Evolutionary conservation across 1,140 invertebrate genomes (phyloP).

Genomic region (Pogonomyrmex californicus): DNA sequence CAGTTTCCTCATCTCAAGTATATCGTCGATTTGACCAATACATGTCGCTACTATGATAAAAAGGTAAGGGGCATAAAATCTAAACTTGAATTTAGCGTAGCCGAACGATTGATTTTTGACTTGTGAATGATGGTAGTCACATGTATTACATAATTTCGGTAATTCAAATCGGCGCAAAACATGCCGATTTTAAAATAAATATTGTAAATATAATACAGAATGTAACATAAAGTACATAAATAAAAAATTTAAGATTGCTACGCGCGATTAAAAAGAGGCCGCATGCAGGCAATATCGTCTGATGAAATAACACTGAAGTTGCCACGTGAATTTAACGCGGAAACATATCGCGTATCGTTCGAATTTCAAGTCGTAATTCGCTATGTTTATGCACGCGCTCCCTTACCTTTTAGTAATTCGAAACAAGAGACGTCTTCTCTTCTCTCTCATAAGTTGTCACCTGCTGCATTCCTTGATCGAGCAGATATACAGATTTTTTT

Average conservation of each 20-base stretch:
- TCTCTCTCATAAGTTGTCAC: conserved; percentile 47
- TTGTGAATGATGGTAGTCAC: neutral
- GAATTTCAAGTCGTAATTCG: conserved; percentile 50
- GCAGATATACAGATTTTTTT: conserved; percentile 64
- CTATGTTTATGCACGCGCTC: conserved; percentile 28
- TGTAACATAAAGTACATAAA: neutral
- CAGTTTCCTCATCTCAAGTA: conserved; percentile 88
- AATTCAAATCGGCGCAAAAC: neutral
- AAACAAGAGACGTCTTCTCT: conserved; percentile 42
- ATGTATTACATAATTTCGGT: neutral
- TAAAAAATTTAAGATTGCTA: conserved; percentile 16
- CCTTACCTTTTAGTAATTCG: conserved; percentile 46
- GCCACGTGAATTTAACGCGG: conserved; percentile 44
- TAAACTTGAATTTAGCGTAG: neutral
- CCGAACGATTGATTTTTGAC: neutral
- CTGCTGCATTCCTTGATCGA: conserved; percentile 74
- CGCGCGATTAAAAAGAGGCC: conserved; percentile 21
- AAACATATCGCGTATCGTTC: conserved; percentile 49
- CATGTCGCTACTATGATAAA: conserved; percentile 89
- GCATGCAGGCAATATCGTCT: conserved; percentile 21
- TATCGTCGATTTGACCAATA: conserved; percentile 91
- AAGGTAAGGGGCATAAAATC: conserved; percentile 81
- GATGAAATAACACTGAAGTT: conserved; percentile 41
- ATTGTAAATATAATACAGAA: neutral
- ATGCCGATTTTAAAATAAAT: conserved; percentile 1